phyloP scores from a whole-genome alignment of 2,113 vertebrate genomes.

The Phrynocephalus versicolor region DNA sequence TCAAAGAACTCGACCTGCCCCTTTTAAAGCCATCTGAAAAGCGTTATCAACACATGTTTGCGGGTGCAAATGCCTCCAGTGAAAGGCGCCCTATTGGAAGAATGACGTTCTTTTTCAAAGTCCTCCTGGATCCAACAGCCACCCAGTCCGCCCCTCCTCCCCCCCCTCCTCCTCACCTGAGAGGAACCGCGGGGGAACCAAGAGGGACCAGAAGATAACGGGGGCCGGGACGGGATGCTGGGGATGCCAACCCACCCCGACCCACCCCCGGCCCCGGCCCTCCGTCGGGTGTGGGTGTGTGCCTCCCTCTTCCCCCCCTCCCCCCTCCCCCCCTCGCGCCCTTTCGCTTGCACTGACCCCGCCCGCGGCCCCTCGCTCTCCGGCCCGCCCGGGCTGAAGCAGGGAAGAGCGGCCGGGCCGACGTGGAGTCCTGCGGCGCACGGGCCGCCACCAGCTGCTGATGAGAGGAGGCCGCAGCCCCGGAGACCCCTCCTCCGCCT shows the following conservation, averaged over 20 bases:
- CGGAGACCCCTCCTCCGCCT: not conserved
- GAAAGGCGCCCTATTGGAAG: not conserved
- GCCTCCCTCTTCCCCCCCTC: conserved; percentile 38
- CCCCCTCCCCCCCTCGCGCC: conserved; percentile 42
- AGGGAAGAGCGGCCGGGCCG: conserved; percentile 21
- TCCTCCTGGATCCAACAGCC: not conserved
- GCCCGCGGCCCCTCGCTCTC: conserved; percentile 38
- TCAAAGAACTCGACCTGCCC: not conserved
- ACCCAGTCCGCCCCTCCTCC: no score
- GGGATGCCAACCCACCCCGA: not conserved
- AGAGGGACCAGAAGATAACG: not conserved
- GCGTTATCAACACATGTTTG: not conserved
- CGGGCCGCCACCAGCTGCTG: conserved; percentile 43
- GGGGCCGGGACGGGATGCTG: not conserved
- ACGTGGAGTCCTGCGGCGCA: conserved; percentile 51
- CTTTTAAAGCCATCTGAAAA: no score
- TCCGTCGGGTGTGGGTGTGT: no score
- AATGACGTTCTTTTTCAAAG: not conserved
- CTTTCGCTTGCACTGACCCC: conserved; percentile 20
- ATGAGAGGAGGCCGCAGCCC: conserved; percentile 3
- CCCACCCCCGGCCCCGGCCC: not conserved
- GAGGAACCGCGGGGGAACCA: not conserved
- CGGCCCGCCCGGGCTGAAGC: conserved; percentile 27
- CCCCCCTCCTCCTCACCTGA: not conserved
- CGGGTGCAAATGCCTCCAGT: not conserved